These are phyloP conservation scores for Nylanderia fulva DNA, from an alignment of 1,140 invertebrate genomes.

Conservation along the genomic window DNA sequence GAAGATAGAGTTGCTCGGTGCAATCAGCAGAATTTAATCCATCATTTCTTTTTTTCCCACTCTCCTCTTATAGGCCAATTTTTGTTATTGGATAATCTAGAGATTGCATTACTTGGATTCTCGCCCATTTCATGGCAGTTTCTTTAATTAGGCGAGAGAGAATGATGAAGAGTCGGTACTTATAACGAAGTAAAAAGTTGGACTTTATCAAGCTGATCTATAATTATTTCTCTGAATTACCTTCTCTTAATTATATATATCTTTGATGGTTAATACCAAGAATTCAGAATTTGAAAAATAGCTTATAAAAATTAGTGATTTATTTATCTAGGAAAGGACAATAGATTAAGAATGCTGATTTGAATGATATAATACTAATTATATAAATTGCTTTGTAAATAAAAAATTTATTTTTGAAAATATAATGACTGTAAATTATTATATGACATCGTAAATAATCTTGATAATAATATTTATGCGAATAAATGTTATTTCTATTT, in stretches of 20 bases:
- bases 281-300: neutral
- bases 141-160: constrained; percentile 12
- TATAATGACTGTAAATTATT: neutral
- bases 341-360: neutral
- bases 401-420: neutral
- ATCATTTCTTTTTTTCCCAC: constrained; percentile 36
- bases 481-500: neutral
- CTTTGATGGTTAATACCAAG: no score
- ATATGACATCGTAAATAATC: no score
- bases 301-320: neutral
- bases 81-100: constrained; percentile 10
- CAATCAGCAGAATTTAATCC: constrained; percentile 54
- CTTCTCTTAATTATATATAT: no score
- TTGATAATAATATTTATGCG: neutral
- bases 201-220: neutral
- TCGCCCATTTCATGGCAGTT: neutral
- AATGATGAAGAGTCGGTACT: neutral
- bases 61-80: neutral
- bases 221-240: neutral
- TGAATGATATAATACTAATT: neutral
- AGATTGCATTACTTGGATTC: constrained; percentile 17
- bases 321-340: neutral
- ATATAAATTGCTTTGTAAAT: neutral
- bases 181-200: neutral
- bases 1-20: constrained; percentile 32